These are phyloP conservation scores for Asbolus verrucosus DNA, from an alignment of 1,140 invertebrate genomes.

Conservation along the genomic window DNA sequence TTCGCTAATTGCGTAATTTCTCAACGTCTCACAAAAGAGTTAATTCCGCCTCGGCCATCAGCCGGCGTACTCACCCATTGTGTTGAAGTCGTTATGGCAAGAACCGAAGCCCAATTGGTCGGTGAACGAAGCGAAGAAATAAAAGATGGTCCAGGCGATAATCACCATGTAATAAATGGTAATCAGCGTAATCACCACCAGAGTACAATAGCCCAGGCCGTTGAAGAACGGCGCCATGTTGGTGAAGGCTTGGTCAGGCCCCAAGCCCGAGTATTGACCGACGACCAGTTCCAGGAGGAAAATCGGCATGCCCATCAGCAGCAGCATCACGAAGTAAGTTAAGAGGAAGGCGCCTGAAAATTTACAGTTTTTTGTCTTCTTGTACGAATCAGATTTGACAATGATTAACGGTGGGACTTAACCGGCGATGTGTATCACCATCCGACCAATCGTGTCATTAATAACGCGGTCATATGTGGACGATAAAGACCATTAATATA, in stretches of 20 bases:
- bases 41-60: neutral
- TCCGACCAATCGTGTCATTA: slow-evolving; percentile 10
- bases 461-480: slow-evolving; percentile 12
- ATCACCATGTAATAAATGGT: slow-evolving; percentile 89
- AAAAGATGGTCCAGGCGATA: slow-evolving; percentile 83
- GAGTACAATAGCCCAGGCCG: slow-evolving; percentile 75
- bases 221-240: slow-evolving; percentile 73
- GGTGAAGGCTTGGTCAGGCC: slow-evolving; percentile 71
- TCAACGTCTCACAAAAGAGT: neutral
- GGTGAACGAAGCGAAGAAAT: slow-evolving; percentile 78
- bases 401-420: slow-evolving; percentile 41
- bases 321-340: slow-evolving; percentile 82
- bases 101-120: slow-evolving; percentile 77
- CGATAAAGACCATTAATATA: slow-evolving; percentile 33
- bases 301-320: slow-evolving; percentile 84
- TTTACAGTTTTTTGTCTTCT: neutral
- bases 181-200: slow-evolving; percentile 82
- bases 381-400: slow-evolving; percentile 28
- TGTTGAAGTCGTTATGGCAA: slow-evolving; percentile 80
- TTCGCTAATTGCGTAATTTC: no score
- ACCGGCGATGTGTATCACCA: slow-evolving; percentile 28
- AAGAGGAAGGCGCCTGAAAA: slow-evolving; percentile 82
- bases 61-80: slow-evolving; percentile 65
- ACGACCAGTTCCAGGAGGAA: slow-evolving; percentile 77
- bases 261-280: slow-evolving; percentile 74